Percentiles rank a stretch among this genome's conserved stretches.
These are phyloP conservation scores for Drosophila dives DNA, from an alignment of 2,888 invertebrate genomes.

Conservation along the genomic window DNA sequence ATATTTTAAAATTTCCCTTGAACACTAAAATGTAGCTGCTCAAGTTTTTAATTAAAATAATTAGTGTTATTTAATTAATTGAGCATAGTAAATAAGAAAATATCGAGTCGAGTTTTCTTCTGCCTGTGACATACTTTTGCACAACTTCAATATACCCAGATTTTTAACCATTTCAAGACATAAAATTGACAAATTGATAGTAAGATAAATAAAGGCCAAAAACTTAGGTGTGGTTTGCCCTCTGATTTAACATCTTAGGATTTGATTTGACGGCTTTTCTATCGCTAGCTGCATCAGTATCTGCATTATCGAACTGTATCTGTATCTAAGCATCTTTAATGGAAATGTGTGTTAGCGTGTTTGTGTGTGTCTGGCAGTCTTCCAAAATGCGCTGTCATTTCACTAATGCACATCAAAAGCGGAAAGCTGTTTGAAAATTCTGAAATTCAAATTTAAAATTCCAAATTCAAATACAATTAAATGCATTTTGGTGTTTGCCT, in stretches of 20 bases:
- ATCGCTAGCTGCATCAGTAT: neutral
- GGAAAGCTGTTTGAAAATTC: slow-evolving; percentile 44
- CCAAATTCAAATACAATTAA: slow-evolving; percentile 48
- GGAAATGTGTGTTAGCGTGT: neutral
- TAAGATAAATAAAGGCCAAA: neutral
- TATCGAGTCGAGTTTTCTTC: neutral
- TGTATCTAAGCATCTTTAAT: slow-evolving; percentile 13
- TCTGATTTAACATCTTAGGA: slow-evolving; percentile 41
- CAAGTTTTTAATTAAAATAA: neutral
- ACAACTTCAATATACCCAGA: neutral
- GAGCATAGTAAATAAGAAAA: neutral
- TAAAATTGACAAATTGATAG: neutral
- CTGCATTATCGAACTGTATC: neutral
- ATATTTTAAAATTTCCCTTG: neutral
- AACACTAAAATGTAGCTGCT: neutral
- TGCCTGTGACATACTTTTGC: neutral
- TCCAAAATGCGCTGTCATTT: slow-evolving; percentile 38
- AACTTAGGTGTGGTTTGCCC: slow-evolving; percentile 45
- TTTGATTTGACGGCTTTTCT: slow-evolving; percentile 19
- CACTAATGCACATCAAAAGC: slow-evolving; percentile 41
- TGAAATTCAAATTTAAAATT: slow-evolving; percentile 31
- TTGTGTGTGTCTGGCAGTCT: slow-evolving; percentile 3
- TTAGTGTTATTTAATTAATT: too few species aligned
- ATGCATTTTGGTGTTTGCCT: slow-evolving; percentile 54
- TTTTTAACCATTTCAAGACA: neutral